Conservation (phyloP, 1,140 invertebrate genomes). For the Drosophila leontia region DNA sequence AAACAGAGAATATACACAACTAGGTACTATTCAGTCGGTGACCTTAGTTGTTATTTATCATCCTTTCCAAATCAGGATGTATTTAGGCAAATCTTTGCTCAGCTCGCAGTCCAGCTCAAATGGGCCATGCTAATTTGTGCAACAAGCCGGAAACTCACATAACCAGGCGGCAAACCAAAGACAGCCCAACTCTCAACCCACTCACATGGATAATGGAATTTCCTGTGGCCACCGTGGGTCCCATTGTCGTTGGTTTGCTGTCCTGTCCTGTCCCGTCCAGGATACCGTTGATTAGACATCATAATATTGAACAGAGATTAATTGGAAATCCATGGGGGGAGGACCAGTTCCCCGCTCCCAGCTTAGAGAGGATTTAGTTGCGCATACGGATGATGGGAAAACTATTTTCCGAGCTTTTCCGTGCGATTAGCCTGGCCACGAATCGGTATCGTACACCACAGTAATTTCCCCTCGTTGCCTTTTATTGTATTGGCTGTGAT, state of each 20-base stretch:
- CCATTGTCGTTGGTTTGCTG: constrained; percentile 37
- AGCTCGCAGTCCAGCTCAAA: constrained; percentile 49
- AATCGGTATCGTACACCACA: constrained; percentile 14
- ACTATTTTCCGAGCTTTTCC: constrained; percentile 34
- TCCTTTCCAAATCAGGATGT: constrained; percentile 55
- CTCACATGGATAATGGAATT: constrained; percentile 41
- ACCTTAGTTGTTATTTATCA: not conserved
- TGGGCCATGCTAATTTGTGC: constrained; percentile 78
- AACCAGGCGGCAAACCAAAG: constrained; percentile 35
- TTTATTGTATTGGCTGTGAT: constrained; percentile 22
- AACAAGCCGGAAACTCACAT: constrained; percentile 68
- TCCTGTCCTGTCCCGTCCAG: constrained; percentile 15
- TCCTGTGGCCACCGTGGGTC: constrained; percentile 21
- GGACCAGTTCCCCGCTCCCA: not conserved
- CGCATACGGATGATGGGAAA: constrained; percentile 12
- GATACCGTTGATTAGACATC: constrained; percentile 54
- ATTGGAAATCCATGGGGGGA: constrained; percentile 41
- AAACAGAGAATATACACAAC: not conserved
- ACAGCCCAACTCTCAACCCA: constrained; percentile 3
- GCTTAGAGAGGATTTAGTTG: constrained; percentile 5
- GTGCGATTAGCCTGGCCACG: constrained; percentile 30
- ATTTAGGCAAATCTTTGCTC: constrained; percentile 58
- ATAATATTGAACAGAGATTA: constrained; percentile 60
- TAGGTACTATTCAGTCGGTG: not conserved
- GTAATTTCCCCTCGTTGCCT: constrained; percentile 11